These are phyloP conservation scores for Thamnaconus septentrionalis DNA, from an alignment of 2,113 vertebrate species.

Conservation along the genomic window DNA sequence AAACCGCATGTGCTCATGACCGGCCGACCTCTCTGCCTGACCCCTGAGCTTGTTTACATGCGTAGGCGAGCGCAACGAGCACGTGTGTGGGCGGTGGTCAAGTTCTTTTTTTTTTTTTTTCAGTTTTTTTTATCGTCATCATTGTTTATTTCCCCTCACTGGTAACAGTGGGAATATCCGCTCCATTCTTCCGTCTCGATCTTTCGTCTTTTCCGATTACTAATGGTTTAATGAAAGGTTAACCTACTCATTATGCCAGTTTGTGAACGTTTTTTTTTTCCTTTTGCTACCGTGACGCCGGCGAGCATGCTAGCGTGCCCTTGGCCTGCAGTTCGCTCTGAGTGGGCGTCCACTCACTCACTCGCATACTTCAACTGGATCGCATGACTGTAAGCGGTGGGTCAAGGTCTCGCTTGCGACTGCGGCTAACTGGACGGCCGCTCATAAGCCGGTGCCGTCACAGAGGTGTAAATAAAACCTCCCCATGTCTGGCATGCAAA, in stretches of 20 bases:
- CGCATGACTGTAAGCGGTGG: conserved; percentile 14
- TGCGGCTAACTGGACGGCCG: conserved; percentile 5
- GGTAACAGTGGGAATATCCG: conserved; percentile 44
- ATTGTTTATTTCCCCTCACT: not conserved
- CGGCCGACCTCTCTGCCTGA: conserved; percentile 4
- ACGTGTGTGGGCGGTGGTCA: conserved; percentile 38
- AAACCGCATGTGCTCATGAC: not conserved
- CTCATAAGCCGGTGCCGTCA: not conserved
- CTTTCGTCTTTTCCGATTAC: conserved; percentile 27
- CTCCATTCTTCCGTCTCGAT: conserved; percentile 33
- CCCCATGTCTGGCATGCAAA: conserved; percentile 18
- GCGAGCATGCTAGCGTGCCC: too few relatives aligned
- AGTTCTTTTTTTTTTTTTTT: conserved; percentile 1
- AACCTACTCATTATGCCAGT: conserved; percentile 29
- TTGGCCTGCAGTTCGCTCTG: not conserved
- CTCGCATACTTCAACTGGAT: conserved; percentile 14
- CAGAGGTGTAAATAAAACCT: conserved; percentile 6
- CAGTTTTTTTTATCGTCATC: too few relatives aligned
- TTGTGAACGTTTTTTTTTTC: conserved; percentile 12
- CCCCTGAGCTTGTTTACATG: conserved; percentile 34
- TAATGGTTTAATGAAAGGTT: conserved; percentile 43
- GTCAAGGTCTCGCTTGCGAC: not conserved
- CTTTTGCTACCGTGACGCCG: not conserved
- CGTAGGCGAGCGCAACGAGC: conserved; percentile 22
- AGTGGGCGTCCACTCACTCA: not conserved